Base-by-base conservation (phyloP, 64 coral and sea anemone genomes). In the Montipora cactus region DNA sequence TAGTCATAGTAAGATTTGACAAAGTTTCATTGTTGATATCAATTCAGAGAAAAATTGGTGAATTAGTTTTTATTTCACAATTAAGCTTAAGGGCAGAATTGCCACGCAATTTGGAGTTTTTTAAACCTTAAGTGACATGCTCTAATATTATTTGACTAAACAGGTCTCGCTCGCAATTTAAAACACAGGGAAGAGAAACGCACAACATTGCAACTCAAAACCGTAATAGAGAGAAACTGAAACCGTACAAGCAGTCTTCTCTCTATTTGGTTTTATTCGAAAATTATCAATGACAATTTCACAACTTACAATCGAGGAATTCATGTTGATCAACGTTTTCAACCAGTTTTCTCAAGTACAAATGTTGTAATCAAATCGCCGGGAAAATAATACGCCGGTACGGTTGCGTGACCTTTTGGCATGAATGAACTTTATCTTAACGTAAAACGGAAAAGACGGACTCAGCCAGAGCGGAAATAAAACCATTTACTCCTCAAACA, bases 361-460 rank as follows among this genome's bases (percentile, higher is more conserved):
- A 71, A 49, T 71, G 48, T 84, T 68, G 37, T 64, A 14, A 12
- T 11, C 61, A 64, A 55, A 64, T 64, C 13, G 12, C 14, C 14
- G 13, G 9, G 14, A 64, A 64, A 64, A 15, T 64, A 64, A 64
- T 4, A 19, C 61, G 61, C 61, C 61, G 61, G 68, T 86, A 45
- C 45, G 71, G 66, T 86, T 86, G 82, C 82, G 82, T 86, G 62
- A 86, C 82, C 11, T 78, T 57, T 49, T 86, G 5, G 2, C 7
- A 71, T 16, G 48, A 71, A 8, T 13, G 18, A 85, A 85, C 15
- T 15, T 67, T 13, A 0, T 55, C 52, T 10, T 59, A 6, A 22
- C 80, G 22, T 9, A 7, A 10, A 74, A 74, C 22, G 10, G 23
- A 68, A 48, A 84, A 47, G 7, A 2, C 25, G 61, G 14, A 8